These are phyloP conservation scores for Cariama cristata DNA, from an alignment of 2,113 vertebrate genomes.

Conservation along the genomic window DNA sequence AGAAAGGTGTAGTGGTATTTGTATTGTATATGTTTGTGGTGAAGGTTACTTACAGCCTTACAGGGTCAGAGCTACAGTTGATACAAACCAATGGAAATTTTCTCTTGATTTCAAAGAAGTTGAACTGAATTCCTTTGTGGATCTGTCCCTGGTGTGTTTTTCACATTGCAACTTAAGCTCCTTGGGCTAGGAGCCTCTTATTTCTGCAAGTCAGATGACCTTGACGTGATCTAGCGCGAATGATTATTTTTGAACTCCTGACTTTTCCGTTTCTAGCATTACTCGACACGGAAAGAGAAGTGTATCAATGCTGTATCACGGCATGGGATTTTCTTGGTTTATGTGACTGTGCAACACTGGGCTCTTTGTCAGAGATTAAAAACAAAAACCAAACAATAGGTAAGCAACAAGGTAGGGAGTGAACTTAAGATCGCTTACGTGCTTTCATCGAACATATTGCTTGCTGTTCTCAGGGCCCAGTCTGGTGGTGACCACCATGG, in stretches of 20 bases:
- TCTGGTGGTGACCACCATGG: background rate
- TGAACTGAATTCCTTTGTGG: background rate
- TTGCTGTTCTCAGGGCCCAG: background rate
- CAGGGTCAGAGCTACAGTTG: background rate
- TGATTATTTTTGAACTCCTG: background rate
- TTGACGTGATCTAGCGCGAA: background rate
- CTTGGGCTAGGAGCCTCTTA: background rate
- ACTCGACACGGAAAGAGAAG: background rate
- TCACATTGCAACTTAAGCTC: background rate
- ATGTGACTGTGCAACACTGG: background rate
- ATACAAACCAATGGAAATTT: background rate
- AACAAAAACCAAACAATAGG: background rate
- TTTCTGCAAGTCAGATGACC: background rate
- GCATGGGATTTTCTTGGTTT: background rate
- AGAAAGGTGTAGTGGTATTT: background rate
- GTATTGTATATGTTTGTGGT: background rate
- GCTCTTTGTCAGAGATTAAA: background rate
- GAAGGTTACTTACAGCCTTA: background rate
- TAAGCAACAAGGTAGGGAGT: background rate
- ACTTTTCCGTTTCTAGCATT: background rate
- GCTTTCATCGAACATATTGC: background rate
- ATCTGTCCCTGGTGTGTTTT: background rate
- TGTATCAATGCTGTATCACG: accelerated
- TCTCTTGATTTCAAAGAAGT: background rate
- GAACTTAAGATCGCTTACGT: background rate